These are phyloP conservation scores for Leucopternis melanops DNA, from an alignment of 2,113 vertebrate genomes.

Conservation along the genomic window DNA sequence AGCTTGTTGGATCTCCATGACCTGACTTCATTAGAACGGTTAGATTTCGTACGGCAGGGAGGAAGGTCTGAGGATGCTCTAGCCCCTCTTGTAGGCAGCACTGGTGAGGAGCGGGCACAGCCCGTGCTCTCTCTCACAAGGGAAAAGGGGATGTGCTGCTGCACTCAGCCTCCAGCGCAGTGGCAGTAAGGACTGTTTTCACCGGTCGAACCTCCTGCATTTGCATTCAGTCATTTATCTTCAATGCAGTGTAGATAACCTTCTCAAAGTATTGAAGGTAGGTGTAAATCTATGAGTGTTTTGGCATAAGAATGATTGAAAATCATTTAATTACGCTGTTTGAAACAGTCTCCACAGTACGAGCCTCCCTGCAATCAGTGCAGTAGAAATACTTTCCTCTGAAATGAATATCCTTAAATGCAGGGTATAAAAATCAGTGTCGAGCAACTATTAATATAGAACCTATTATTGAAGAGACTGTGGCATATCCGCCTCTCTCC, in stretches of 20 bases:
- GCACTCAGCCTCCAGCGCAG: not conserved
- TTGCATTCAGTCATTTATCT: not conserved
- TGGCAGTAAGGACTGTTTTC: not conserved
- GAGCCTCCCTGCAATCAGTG: not conserved
- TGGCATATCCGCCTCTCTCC: not conserved
- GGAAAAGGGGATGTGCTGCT: not conserved
- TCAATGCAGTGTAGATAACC: not conserved
- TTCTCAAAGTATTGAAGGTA: not conserved
- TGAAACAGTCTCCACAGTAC: not conserved
- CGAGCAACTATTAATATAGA: not conserved
- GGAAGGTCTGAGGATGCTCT: not conserved
- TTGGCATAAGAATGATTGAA: not conserved
- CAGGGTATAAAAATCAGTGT: not conserved
- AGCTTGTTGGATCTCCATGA: not conserved
- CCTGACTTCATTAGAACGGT: not conserved
- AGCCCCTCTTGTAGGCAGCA: accelerated
- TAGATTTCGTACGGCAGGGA: accelerated
- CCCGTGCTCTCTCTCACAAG: not conserved
- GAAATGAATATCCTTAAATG: not conserved
- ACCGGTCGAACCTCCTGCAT: not conserved
- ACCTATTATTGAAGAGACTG: not conserved
- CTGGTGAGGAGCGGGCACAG: accelerated
- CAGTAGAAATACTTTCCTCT: not conserved
- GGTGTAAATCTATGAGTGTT: not conserved
- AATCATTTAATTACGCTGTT: not conserved